phyloP scores from a whole-genome alignment of 2,888 invertebrate genomes.

The Mesorhabditis belari region DNA sequence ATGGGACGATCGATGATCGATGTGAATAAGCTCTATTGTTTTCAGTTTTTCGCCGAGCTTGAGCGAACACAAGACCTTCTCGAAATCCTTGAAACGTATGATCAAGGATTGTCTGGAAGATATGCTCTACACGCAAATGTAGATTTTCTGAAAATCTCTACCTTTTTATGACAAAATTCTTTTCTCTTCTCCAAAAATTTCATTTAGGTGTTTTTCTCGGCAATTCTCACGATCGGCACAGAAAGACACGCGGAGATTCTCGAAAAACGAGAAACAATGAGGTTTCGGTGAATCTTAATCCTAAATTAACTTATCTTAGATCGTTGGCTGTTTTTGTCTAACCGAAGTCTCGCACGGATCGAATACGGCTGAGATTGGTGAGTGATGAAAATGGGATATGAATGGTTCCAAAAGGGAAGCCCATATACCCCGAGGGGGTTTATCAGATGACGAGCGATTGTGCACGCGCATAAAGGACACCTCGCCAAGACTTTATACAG shows the following conservation, averaged over 20 bases:
- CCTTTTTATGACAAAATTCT: too few relatives aligned
- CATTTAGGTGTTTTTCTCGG: conserved; percentile 54
- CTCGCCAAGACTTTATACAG: too few relatives aligned
- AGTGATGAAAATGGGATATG: neutral
- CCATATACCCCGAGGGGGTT: too few relatives aligned
- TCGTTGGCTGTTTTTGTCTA: conserved; percentile 75
- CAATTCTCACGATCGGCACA: conserved; percentile 54
- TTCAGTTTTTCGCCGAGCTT: conserved; percentile 12
- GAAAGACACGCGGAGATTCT: conserved; percentile 51
- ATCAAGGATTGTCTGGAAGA: conserved; percentile 29
- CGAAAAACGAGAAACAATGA: conserved; percentile 8
- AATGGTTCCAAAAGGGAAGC: too few relatives aligned
- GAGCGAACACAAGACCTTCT: conserved; percentile 15
- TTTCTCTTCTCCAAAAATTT: neutral
- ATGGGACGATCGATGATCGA: too few relatives aligned
- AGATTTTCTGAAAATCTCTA: too few relatives aligned
- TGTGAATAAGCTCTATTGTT: neutral
- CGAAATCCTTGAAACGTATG: conserved; percentile 29
- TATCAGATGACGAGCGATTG: too few relatives aligned
- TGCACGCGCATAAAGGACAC: too few relatives aligned
- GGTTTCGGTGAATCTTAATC: conserved; percentile 16
- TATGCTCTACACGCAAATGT: conserved; percentile 25
- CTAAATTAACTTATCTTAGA: conserved; percentile 54
- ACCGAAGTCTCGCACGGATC: conserved; percentile 87
- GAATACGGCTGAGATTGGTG: conserved; percentile 62